Evolutionary conservation across 2,113 vertebrate species (phyloP).

Genomic region (Salminus brasiliensis): DNA sequence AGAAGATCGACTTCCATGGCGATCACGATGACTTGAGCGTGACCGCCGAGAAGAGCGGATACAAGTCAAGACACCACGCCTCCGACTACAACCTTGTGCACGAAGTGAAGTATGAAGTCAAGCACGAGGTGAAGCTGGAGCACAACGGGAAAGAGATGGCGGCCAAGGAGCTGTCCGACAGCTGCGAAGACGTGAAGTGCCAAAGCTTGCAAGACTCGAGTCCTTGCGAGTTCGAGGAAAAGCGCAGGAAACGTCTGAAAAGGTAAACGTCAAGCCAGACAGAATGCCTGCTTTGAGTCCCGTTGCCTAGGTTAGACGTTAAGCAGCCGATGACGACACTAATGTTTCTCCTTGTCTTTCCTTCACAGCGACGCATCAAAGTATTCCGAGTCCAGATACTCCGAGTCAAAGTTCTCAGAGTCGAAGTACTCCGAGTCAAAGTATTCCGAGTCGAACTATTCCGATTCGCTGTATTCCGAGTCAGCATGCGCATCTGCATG

Average conservation of each 20-base stretch:
- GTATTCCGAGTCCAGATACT: constrained; percentile 77
- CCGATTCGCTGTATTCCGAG: constrained; percentile 57
- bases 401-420: constrained; percentile 62
- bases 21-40: constrained; percentile 85
- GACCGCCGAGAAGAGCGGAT: constrained; percentile 83
- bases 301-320: background rate
- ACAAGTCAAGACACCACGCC: constrained; percentile 82
- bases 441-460: constrained; percentile 51
- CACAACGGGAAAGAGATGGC: constrained; percentile 80
- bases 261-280: constrained; percentile 73
- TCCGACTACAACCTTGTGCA: constrained; percentile 94
- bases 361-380: constrained; percentile 81
- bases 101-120: constrained; percentile 80
- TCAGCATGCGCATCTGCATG: constrained; percentile 52
- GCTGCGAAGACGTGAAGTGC: constrained; percentile 72
- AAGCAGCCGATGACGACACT: background rate
- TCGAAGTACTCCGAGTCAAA: constrained; percentile 50
- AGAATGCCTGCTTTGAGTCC: background rate
- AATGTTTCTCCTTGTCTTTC: constrained; percentile 42
- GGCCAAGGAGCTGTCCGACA: constrained; percentile 78
- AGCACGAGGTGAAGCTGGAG: constrained; percentile 65
- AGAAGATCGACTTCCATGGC: constrained; percentile 88
- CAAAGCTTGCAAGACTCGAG: constrained; percentile 78
- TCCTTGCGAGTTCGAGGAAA: constrained; percentile 77
- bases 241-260: constrained; percentile 82